These are phyloP conservation scores for Odontesthes bonariensis DNA, from an alignment of 2,113 vertebrate genomes.

Conservation along the genomic window DNA sequence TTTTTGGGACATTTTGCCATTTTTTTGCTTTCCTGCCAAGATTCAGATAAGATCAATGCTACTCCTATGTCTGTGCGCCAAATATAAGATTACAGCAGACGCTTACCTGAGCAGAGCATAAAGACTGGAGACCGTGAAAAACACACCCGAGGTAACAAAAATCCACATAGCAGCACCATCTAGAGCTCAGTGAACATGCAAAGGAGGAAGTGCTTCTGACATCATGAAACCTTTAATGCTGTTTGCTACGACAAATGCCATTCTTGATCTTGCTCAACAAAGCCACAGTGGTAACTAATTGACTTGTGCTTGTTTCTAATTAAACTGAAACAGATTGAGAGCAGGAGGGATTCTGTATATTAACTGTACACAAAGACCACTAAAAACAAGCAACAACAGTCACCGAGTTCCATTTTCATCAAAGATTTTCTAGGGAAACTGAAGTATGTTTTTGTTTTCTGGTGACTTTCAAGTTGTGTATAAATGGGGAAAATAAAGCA, in stretches of 20 bases:
- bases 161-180: neutral
- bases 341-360: neutral
- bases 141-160: neutral
- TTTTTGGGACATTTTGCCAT: neutral
- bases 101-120: neutral
- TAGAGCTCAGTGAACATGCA: neutral
- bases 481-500: too few species aligned
- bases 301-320: neutral
- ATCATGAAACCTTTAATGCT: neutral
- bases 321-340: neutral
- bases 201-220: neutral
- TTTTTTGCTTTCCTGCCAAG: neutral
- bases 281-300: neutral
- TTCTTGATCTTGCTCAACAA: neutral
- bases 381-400: too few species aligned
- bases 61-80: neutral
- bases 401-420: too few species aligned
- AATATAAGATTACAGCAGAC: neutral
- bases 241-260: neutral
- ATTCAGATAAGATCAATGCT: constrained; percentile 12
- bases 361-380: too few species aligned
- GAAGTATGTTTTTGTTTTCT: too few species aligned
- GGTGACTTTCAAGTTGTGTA: too few species aligned
- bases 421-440: too few species aligned
- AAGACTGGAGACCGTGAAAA: neutral